Evolutionary conservation across 2,888 invertebrate genomes (phyloP), one percentile per base, ranked within the genome.

Genomic region (Leptinotarsa tumamoca): DNA sequence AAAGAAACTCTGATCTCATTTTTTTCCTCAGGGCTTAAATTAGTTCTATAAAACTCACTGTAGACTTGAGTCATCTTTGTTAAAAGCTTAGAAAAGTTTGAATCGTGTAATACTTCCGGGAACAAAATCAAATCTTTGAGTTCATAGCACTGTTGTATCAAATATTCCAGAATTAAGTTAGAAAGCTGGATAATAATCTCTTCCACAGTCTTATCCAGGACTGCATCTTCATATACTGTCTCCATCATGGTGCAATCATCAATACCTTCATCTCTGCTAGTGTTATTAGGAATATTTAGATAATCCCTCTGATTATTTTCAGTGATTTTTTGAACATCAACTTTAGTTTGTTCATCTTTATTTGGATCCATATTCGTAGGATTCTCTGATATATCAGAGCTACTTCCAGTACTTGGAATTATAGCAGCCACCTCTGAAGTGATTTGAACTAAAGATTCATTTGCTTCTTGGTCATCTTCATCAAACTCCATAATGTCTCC

Each of bases 81-180:
- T 15, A 87, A 78, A 18, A 88, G 80, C 79, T 87, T 87, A 17
- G 73, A 63, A 1, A 86, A 77, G 73, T 84, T 84, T 5, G 79
- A 76, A 81, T 88, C 87, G 67, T 85, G 80, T 10, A 82, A 56
- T 5, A 87, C 72, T 81, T 88, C 88, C 1, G 88, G 87, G 76
- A 88, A 87, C 33, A 87, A 68, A n/a, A 87, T 78, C 15, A 86
- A 70, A 69, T 87, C 87, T 49, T 81, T 84, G 18, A 84, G 72
- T 79, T 87, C 86, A 72, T 85, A 84, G 68, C 86, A 86, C 73
- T 87, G 86, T 56, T 86, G 81, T 10, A 83, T 74, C 66, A 88
- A 79, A 83, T 85, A 87, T 27, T 86, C 85, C 52, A 82, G 81
- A 58, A 87, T 82, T 21, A 83, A 70, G 58, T 82, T 80, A 1